Evolutionary conservation across 2,113 vertebrate species (phyloP).

Genomic region (Ceyx cyanopectus): DNA sequence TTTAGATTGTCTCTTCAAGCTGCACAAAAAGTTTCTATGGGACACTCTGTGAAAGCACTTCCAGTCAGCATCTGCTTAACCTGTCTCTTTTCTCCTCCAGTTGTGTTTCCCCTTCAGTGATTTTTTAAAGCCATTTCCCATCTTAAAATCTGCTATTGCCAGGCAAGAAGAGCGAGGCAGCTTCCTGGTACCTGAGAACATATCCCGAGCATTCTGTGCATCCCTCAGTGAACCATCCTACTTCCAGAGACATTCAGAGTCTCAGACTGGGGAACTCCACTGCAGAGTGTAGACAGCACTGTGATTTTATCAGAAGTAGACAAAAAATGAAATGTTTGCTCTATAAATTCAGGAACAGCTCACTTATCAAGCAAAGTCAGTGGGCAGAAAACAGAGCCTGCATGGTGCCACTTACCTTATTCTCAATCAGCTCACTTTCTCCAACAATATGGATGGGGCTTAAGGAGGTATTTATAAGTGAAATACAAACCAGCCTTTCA

Average conservation of each 20-base stretch:
- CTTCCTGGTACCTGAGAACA: not conserved
- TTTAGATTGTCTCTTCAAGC: not conserved
- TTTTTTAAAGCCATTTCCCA: not conserved
- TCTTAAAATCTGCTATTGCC: not conserved
- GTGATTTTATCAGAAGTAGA: not conserved
- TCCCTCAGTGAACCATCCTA: not conserved
- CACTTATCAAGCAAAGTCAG: not conserved
- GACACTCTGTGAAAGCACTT: not conserved
- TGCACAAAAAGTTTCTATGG: not conserved
- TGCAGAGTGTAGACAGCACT: accelerated
- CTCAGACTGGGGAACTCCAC: not conserved
- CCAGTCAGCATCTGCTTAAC: not conserved
- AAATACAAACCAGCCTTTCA: not conserved
- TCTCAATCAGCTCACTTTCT: not conserved
- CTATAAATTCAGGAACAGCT: not conserved
- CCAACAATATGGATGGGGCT: not conserved
- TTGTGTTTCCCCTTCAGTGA: no score
- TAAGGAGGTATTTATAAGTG: not conserved
- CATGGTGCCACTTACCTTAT: accelerated
- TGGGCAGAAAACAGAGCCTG: not conserved
- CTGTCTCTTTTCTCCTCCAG: not conserved
- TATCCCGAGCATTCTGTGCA: not conserved
- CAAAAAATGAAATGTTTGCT: accelerated
- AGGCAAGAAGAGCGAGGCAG: not conserved
- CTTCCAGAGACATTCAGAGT: not conserved